Evolutionary conservation across 1,140 invertebrate species (phyloP).

Genomic region (Gryon sp.): DNA sequence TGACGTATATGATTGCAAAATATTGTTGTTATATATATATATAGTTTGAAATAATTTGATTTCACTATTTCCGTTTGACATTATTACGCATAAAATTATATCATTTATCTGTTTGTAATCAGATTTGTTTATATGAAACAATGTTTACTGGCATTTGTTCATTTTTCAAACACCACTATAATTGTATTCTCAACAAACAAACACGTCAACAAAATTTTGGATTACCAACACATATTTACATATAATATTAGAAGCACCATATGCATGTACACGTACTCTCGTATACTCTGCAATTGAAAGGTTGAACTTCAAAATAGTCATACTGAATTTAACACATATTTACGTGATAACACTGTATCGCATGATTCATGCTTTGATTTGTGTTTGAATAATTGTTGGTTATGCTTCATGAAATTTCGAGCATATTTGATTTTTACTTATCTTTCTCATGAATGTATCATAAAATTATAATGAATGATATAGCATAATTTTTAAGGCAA

Average conservation of each 20-base stretch:
- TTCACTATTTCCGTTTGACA: too few relatives aligned
- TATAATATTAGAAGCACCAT: conserved; percentile 45
- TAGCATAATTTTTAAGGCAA: not conserved
- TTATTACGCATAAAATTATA: too few relatives aligned
- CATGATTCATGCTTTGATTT: conserved; percentile 55
- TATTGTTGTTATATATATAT: too few relatives aligned
- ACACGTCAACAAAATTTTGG: conserved; percentile 28
- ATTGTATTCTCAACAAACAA: conserved; percentile 9
- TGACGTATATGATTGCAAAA: too few relatives aligned
- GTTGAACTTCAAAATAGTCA: conserved; percentile 47
- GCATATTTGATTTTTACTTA: conserved; percentile 42
- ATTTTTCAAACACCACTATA: conserved; percentile 1
- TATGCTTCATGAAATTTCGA: conserved; percentile 19
- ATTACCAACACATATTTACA: conserved; percentile 17
- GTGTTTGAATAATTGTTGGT: conserved; percentile 48
- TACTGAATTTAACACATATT: conserved; percentile 61
- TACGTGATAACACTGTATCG: conserved; percentile 45
- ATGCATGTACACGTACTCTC: conserved; percentile 23
- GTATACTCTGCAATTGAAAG: conserved; percentile 55
- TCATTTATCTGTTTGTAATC: too few relatives aligned
- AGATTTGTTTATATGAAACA: not conserved
- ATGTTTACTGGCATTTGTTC: too few relatives aligned
- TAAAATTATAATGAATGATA: conserved; percentile 56
- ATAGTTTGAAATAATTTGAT: too few relatives aligned
- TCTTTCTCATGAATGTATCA: conserved; percentile 49